Percentiles rank a stretch among this genome's conserved stretches.
Conservation (phyloP, 2,888 invertebrate species). For the Xestoiulus laeticollis region DNA sequence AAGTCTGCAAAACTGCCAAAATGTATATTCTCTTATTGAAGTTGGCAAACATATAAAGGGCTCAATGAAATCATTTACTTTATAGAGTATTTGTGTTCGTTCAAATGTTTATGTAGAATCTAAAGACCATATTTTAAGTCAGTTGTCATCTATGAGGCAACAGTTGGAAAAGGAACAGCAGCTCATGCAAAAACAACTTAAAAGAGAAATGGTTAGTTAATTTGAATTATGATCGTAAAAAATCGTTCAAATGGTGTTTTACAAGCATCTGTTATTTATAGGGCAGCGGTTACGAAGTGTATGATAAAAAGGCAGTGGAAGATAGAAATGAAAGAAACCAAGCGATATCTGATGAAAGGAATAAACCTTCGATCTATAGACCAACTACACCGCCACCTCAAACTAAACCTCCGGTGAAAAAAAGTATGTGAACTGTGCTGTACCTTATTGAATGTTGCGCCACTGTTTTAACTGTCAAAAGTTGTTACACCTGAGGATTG, state of each 20-base stretch:
- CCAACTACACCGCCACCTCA: not conserved
- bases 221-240: not conserved
- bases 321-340: not conserved
- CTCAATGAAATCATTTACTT: no score
- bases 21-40: no score
- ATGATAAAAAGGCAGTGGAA: not conserved
- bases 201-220: constrained; percentile 48
- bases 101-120: not conserved
- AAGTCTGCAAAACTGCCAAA: no score
- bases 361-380: not conserved
- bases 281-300: constrained; percentile 28
- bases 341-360: not conserved
- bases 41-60: no score
- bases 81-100: not conserved
- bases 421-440: not conserved
- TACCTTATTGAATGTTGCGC: no score
- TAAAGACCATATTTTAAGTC: constrained; percentile 52
- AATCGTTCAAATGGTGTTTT: not conserved
- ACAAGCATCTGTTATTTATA: not conserved
- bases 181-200: constrained; percentile 51
- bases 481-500: no score
- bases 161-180: constrained; percentile 54
- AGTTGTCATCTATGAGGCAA: constrained; percentile 54
- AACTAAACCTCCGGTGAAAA: constrained; percentile 13
- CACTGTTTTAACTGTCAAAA: no score